phyloP scores from a whole-genome alignment of 2,113 vertebrate genomes.

The Cettia cetti region DNA sequence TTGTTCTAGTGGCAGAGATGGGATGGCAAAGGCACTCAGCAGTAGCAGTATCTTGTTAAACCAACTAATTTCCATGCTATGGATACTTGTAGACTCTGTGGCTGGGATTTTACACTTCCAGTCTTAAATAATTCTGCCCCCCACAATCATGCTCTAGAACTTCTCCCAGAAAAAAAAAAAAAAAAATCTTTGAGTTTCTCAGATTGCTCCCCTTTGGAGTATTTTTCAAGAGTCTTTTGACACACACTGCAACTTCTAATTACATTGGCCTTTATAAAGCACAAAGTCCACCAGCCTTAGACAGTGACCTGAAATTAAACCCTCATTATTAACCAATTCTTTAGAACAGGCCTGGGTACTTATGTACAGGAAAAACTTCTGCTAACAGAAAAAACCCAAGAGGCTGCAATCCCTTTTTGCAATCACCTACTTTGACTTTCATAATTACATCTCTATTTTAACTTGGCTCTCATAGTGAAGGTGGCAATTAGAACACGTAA shows the following conservation, averaged over 20 bases:
- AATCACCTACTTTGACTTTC: background rate
- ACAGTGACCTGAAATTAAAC: background rate
- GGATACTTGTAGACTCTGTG: too few species aligned
- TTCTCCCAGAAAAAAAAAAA: background rate
- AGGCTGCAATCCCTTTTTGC: background rate
- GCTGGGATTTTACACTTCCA: background rate
- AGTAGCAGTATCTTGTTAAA: background rate
- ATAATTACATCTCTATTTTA: background rate
- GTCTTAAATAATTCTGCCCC: background rate
- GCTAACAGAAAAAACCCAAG: background rate
- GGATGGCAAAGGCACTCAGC: background rate
- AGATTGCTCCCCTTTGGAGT: background rate
- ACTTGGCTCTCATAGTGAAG: background rate
- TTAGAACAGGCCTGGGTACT: background rate
- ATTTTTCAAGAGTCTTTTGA: background rate
- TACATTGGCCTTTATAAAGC: background rate
- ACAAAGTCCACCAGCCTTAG: background rate
- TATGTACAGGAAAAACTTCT: background rate
- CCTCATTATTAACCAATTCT: background rate
- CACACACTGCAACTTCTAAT: background rate
- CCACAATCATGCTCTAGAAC: background rate
- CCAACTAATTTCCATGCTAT: background rate
- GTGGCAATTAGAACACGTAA: background rate
- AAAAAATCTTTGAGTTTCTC: background rate
- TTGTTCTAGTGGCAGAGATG: background rate